phyloP scores from a whole-genome alignment of 2,797 vertebrate genomes.

The Salmo trutta region DNA sequence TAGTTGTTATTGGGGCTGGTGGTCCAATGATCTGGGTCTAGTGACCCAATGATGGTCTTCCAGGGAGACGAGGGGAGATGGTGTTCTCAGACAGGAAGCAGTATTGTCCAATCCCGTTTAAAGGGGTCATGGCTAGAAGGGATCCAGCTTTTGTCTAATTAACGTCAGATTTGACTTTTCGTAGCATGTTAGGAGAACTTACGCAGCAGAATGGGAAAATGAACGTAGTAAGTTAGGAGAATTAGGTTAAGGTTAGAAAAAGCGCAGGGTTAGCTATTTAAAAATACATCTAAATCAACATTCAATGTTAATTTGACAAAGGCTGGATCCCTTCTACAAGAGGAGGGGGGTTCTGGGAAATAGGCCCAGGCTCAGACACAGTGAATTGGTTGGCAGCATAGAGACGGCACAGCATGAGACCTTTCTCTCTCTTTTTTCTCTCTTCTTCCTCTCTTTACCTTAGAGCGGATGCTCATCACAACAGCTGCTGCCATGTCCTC shows the following conservation, averaged over 20 bases:
- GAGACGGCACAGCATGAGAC: conserved; percentile 53
- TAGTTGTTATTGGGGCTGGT: conserved; percentile 21
- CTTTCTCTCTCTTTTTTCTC: conserved; percentile 9
- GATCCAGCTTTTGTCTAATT: too few species aligned
- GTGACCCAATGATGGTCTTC: conserved; percentile 30
- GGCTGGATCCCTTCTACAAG: too few species aligned
- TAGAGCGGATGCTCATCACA: conserved; percentile 49
- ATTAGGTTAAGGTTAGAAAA: too few species aligned
- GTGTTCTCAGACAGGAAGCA: conserved; percentile 49
- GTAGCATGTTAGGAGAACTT: too few species aligned
- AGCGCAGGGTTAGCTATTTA: too few species aligned
- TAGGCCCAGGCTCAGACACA: conserved; percentile 34
- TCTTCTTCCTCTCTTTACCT: conserved; percentile 44
- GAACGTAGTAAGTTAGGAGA: too few species aligned
- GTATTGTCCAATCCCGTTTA: conserved; percentile 52
- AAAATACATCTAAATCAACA: too few species aligned
- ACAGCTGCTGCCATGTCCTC: conserved; percentile 61
- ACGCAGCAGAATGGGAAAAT: too few species aligned
- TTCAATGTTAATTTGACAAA: too few species aligned
- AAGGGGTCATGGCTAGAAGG: background rate
- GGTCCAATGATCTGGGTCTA: conserved; percentile 16
- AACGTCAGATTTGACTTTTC: too few species aligned
- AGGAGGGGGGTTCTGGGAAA: conserved; percentile 17
- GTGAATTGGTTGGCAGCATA: conserved; percentile 72
- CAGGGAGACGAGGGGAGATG: conserved; percentile 22